These are phyloP conservation scores for Trichosurus vulpecula DNA, from an alignment of 2,797 vertebrate genomes.

Conservation along the genomic window DNA sequence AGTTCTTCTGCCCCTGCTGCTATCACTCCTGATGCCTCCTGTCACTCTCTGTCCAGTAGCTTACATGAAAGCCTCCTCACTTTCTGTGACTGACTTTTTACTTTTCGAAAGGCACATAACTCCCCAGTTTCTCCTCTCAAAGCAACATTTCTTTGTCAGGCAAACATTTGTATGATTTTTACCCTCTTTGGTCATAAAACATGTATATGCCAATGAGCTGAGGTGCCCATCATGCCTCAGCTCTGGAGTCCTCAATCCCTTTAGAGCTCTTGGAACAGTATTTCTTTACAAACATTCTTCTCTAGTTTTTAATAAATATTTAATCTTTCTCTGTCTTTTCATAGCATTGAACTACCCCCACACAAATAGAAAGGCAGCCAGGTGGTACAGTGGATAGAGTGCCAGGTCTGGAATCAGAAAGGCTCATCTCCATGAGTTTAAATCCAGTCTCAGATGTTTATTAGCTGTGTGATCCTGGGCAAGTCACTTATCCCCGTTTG, in stretches of 20 bases:
- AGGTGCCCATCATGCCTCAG: neutral
- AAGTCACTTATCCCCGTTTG: neutral
- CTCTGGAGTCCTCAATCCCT: neutral
- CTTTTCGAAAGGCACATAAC: too few relatives aligned
- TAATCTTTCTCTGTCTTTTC: neutral
- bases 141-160: neutral
- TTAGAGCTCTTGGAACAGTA: neutral
- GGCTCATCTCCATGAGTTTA: too few relatives aligned
- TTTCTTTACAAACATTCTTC: neutral
- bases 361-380: neutral
- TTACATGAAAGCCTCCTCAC: neutral
- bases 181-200: neutral
- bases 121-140: neutral
- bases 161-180: neutral
- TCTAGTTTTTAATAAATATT: neutral
- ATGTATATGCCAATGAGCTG: neutral
- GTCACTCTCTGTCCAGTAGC: neutral
- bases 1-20: neutral
- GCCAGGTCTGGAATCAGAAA: neutral
- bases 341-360: neutral
- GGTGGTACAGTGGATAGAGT: neutral
- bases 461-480: neutral
- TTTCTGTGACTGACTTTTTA: neutral
- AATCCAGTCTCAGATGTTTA: neutral
- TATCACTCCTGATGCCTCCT: neutral